Evolutionary conservation across 2,113 vertebrate species (phyloP).

Genomic region (Uropsilus gracilis): DNA sequence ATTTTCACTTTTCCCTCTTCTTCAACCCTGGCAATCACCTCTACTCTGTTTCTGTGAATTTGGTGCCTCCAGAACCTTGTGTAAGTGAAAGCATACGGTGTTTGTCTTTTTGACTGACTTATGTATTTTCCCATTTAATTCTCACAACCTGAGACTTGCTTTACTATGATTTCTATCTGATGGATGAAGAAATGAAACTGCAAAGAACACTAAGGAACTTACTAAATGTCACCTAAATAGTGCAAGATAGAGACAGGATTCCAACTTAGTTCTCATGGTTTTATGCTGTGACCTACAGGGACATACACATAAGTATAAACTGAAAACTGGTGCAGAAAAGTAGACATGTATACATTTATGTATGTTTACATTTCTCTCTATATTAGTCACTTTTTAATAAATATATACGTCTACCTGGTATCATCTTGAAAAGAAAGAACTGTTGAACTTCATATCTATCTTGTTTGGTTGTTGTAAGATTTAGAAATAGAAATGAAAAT

Average conservation of each 20-base stretch:
- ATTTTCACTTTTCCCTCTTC: too few relatives aligned
- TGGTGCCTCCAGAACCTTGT: neutral
- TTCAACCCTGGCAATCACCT: neutral
- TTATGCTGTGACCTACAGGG: neutral
- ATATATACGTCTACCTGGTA: neutral
- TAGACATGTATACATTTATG: neutral
- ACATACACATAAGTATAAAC: accelerated
- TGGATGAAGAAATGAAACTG: neutral
- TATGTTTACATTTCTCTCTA: neutral
- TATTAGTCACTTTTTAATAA: neutral
- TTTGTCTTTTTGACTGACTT: neutral
- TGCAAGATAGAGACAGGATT: neutral
- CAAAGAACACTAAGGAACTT: neutral
- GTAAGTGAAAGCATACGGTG: neutral
- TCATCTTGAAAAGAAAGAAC: neutral
- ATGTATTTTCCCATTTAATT: neutral
- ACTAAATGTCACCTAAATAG: neutral
- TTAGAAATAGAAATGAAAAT: neutral
- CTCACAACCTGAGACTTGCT: neutral
- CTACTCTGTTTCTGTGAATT: neutral
- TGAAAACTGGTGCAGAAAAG: neutral
- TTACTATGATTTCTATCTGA: neutral
- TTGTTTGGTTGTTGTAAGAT: neutral
- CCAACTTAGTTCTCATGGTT: neutral
- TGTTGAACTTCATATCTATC: neutral